Evolutionary conservation across 2,797 vertebrate genomes (phyloP), one percentile per base, ranked within the genome.

Genomic region (Alca torda): DNA sequence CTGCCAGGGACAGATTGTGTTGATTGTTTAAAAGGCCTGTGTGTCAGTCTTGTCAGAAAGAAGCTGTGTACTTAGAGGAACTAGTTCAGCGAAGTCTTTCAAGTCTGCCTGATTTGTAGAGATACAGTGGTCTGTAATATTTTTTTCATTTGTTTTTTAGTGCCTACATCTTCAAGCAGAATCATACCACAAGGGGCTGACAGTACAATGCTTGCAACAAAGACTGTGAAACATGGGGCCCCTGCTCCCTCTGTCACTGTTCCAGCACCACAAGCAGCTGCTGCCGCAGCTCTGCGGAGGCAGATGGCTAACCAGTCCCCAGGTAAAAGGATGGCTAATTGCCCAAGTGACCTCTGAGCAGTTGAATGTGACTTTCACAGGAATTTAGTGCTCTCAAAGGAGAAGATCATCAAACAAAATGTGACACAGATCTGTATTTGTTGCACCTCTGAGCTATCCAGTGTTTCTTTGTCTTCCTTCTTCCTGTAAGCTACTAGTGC

Each of bases 181-280:
- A 98, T 99, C 84, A 98, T 98, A 96, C 98, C 99, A 43, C 98
- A 98, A 3, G 99, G 99, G 9, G 99, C 99, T 4, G 99, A 99
- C 39, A 99, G 99, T 97, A 99, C 99, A 2, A 98, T 99, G 89
- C 98, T 99, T 17, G 99, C 98, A 46, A 99, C 99, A 16, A 99
- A 99, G 97, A 99, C 99, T 0, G 99, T 99, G 77, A 99, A 99
- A 86, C 99, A 99, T 0, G 99, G 99, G 8, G 99, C 99, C 2
- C 99, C 99, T 14, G 98, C 98, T 59, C 87, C 98, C 25, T 97
- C 98, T 17, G 98, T 98, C 86, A 95, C 98, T 21, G 93, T 99
- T 46, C 97, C 99, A 3, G 99, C 99, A n/a, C 98, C 99, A 10
- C 99, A 99, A 85, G 99, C 99, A 7, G 99, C 99, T 28, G 99